Evolutionary conservation across 2,113 vertebrate species (phyloP), one percentile per base, ranked within the genome.

Genomic region (Labrus mixtus): DNA sequence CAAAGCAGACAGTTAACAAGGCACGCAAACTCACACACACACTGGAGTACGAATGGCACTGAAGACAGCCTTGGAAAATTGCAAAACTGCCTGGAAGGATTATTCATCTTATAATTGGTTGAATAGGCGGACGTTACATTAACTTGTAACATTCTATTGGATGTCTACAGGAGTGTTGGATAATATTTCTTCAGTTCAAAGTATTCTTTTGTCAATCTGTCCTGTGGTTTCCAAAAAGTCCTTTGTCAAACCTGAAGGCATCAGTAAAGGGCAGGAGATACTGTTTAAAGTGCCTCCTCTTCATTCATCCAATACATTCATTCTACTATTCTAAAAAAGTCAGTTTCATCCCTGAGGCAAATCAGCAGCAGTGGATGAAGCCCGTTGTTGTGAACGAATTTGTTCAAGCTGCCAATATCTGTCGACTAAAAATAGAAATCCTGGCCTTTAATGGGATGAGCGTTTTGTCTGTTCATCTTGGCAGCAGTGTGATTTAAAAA

Each of bases 1-100:
- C 17, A n/a, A 70, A 64, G 64, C 22, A 48, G 41, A 53, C 19
- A 29, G 80, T 45, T 57, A 68, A 76, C 59, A 53, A 6, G 33
- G 17, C 48, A 11, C 58, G 33, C 57, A 54, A 29, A 60, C 16
- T 16, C 16, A 3, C 11, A 7, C 20, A 33, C 53, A 54, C 37
- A 55, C 22, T 58, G 1, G 4, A 56, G 54, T 0, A 10, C 58
- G 57, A 29, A 29, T 46, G 6, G 36, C 43, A 48, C 37, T 54
- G 22, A 61, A 29, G 50, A 4, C 20, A 41, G 29, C 22, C 10
- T 37, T 65, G 16, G 61, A 8, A 16, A 69, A 33, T 5, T 19
- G 33, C 67, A 61, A 17, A 54, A 59, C 36, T 61, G 46, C 33
- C 54, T 60, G 41, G 74, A 39, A 63, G 67, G 46, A 9, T 17